Conservation (phyloP, 92 coral and sea anemone species). For the Porites rus region DNA sequence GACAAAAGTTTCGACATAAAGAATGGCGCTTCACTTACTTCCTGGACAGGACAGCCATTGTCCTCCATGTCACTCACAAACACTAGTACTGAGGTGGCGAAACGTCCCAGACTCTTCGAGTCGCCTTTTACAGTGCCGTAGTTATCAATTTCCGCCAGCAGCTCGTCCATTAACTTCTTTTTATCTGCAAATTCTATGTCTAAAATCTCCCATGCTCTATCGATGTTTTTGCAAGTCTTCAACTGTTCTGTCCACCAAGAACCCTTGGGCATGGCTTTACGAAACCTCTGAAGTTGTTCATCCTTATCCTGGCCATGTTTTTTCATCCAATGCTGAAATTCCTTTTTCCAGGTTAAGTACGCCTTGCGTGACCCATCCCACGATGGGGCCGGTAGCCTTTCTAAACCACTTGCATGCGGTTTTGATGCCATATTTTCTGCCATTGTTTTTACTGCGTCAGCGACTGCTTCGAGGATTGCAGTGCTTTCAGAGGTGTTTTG, state of each 20-base stretch:
- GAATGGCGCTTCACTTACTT: constrained; percentile 58
- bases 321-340: constrained; percentile 69
- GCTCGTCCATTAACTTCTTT: constrained; percentile 68
- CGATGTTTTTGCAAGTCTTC: constrained; percentile 54
- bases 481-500: constrained; percentile 39
- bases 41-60: constrained; percentile 62
- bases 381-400: constrained; percentile 63
- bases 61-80: constrained; percentile 68
- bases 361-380: constrained; percentile 74
- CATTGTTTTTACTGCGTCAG: constrained; percentile 48
- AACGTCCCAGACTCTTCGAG: constrained; percentile 58
- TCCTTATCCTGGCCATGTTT: constrained; percentile 74
- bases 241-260: constrained; percentile 71
- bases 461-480: constrained; percentile 41
- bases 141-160: constrained; percentile 52
- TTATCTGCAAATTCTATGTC: constrained; percentile 73
- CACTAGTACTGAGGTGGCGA: constrained; percentile 48
- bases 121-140: constrained; percentile 58
- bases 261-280: constrained; percentile 67
- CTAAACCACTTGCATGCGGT: constrained; percentile 48
- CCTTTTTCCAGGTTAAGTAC: constrained; percentile 67
- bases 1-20: constrained; percentile 65
- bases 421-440: constrained; percentile 53
- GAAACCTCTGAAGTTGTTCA: constrained; percentile 72
- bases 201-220: constrained; percentile 71